phyloP scores from a whole-genome alignment of 2,797 vertebrate species.

The Clarias pachynema region DNA sequence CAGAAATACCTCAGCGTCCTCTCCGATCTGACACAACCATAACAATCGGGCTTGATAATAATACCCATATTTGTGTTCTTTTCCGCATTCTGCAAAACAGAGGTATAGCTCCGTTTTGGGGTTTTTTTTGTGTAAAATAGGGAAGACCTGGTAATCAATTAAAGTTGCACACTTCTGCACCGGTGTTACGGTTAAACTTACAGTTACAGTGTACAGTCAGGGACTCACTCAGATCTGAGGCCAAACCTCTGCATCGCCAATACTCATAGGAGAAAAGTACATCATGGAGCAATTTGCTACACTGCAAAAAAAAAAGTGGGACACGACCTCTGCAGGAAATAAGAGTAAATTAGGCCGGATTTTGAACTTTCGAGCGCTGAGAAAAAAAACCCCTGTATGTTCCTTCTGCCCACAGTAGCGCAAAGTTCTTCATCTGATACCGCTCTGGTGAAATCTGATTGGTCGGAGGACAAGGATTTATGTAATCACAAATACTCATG shows the following conservation, averaged over 20 bases:
- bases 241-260: constrained; percentile 5
- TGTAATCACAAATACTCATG: no score
- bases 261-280: neutral
- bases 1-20: constrained; percentile 48
- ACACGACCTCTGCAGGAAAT: neutral
- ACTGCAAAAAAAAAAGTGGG: constrained; percentile 9
- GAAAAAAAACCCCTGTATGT: neutral
- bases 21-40: constrained; percentile 55
- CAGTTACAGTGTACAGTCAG: neutral
- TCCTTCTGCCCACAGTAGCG: neutral
- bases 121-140: neutral
- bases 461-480: neutral
- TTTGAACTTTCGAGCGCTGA: neutral
- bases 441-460: neutral
- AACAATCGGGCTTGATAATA: constrained; percentile 68
- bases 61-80: constrained; percentile 50
- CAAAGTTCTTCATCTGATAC: neutral
- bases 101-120: neutral
- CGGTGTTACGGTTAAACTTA: no score
- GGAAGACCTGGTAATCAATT: constrained; percentile 13
- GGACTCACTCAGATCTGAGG: constrained; percentile 6
- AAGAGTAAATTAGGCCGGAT: constrained; percentile 22
- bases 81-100: constrained; percentile 32
- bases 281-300: constrained; percentile 37
- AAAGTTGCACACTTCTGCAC: neutral